These are phyloP conservation scores for Cyanoramphus novaezelandiae DNA, from an alignment of 2,113 vertebrate species.

Conservation along the genomic window DNA sequence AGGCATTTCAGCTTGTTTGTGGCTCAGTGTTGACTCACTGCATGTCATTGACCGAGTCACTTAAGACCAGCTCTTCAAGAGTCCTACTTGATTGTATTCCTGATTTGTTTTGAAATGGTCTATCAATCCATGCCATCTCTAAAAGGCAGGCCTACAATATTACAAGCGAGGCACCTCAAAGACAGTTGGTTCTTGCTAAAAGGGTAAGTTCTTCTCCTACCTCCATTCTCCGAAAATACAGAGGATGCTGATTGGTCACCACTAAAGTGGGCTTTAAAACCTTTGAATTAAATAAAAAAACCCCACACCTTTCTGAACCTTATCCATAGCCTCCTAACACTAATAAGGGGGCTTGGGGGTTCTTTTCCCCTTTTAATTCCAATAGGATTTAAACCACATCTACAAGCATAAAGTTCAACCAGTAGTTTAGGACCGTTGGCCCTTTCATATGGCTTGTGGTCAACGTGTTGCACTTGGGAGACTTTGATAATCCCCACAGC, in stretches of 20 bases:
- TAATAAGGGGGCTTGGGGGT: not conserved
- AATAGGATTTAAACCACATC: not conserved
- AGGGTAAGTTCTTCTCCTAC: not conserved
- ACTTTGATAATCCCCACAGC: not conserved
- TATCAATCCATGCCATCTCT: not conserved
- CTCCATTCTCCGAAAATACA: not conserved
- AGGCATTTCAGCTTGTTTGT: not conserved
- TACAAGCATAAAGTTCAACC: not conserved
- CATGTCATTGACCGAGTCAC: too few relatives aligned
- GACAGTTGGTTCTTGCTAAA: not conserved
- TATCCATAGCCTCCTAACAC: not conserved
- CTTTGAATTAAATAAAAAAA: not conserved
- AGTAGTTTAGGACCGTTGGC: not conserved
- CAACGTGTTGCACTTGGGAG: not conserved
- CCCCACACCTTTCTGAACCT: not conserved
- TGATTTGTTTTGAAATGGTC: not conserved
- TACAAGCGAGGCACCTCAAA: not conserved
- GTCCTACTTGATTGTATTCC: accelerated
- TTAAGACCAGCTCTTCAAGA: not conserved
- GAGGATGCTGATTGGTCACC: not conserved
- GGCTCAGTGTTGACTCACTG: not conserved
- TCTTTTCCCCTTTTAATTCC: not conserved
- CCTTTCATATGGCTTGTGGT: not conserved
- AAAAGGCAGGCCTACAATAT: not conserved
- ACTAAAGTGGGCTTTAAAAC: not conserved